Conservation (phyloP, 2,888 invertebrate genomes). For the Spicauda simplicius region DNA sequence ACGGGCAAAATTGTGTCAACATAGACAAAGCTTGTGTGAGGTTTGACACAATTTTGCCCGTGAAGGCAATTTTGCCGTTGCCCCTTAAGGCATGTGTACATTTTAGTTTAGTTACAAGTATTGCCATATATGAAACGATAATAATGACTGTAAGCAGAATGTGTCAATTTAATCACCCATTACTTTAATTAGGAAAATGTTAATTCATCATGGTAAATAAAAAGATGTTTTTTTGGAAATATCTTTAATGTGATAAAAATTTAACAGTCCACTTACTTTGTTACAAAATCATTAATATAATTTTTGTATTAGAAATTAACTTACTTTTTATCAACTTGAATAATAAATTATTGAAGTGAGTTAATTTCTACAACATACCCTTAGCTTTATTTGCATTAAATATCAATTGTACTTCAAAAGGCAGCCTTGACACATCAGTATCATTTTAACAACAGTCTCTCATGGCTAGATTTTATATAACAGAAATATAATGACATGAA, state of each 20-base stretch:
- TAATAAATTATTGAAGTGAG: background rate
- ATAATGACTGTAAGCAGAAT: constrained; percentile 72
- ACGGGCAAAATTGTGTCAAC: background rate
- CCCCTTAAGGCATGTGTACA: too few species aligned
- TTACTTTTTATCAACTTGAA: background rate
- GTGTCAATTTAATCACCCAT: constrained; percentile 76
- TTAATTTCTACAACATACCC: constrained; percentile 13
- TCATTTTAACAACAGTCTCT: background rate
- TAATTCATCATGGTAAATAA: constrained; percentile 54
- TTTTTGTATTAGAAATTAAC: constrained; percentile 34
- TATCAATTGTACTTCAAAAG: constrained; percentile 31
- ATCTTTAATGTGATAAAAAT: constrained; percentile 78
- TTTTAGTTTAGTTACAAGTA: constrained; percentile 28
- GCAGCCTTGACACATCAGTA: constrained; percentile 7
- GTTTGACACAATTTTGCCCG: background rate
- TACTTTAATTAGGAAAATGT: constrained; percentile 36
- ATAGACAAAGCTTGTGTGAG: too few species aligned
- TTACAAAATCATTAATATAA: constrained; percentile 47
- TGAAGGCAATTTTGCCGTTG: background rate
- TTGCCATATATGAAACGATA: constrained; percentile 47
- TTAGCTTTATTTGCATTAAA: constrained; percentile 14
- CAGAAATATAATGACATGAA: background rate
- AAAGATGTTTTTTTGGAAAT: constrained; percentile 60
- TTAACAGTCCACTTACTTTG: constrained; percentile 80
- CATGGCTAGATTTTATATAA: background rate